Conservation (phyloP, 2,113 vertebrate genomes). For the Panthera uncia region DNA sequence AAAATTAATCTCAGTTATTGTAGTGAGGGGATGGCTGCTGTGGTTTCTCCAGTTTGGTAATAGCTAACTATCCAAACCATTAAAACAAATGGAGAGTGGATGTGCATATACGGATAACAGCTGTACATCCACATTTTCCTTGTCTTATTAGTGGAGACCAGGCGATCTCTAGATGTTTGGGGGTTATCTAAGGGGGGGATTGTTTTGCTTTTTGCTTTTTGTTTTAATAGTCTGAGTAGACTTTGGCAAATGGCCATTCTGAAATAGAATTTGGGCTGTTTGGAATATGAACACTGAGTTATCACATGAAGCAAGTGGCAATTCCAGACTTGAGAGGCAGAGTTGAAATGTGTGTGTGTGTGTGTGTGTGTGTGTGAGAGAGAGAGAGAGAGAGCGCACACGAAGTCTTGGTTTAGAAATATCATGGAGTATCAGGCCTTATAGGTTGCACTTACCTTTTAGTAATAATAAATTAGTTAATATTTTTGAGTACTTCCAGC, state of each 20-base stretch:
- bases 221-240: not conserved
- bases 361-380: not conserved
- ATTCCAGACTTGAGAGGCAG: not conserved
- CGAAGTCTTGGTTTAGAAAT: not conserved
- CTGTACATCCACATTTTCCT: not conserved
- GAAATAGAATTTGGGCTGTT: not conserved
- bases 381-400: not conserved
- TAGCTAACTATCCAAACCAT: not conserved
- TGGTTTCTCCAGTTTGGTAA: not conserved
- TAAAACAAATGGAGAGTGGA: not conserved
- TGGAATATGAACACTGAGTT: not conserved
- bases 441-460: not conserved
- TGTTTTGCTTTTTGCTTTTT: not conserved
- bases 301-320: not conserved
- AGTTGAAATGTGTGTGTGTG: not conserved
- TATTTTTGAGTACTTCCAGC: not conserved
- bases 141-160: not conserved
- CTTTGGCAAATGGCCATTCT: not conserved
- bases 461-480: not conserved
- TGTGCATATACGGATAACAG: not conserved
- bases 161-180: not conserved
- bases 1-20: not conserved
- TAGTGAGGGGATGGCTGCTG: not conserved
- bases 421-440: not conserved
- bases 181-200: not conserved